Conservation (phyloP, 2,888 invertebrate genomes). For the Drosophila nr. fundita region DNA sequence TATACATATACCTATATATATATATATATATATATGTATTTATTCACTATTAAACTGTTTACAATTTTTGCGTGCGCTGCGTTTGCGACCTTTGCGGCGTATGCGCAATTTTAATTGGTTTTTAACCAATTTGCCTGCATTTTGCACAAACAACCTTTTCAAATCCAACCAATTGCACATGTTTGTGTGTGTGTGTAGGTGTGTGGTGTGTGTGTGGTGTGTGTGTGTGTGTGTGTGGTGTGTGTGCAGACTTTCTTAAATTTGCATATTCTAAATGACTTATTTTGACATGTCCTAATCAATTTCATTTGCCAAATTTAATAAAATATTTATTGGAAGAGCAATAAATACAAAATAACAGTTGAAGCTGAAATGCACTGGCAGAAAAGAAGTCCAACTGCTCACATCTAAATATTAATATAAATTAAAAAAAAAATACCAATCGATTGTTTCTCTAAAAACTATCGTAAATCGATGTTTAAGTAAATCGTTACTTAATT, state of each 20-base stretch:
- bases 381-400: background rate
- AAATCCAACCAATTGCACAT: slow-evolving; percentile 14
- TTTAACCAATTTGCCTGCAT: slow-evolving; percentile 78
- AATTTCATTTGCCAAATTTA: slow-evolving; percentile 27
- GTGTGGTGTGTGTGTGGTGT: slow-evolving; percentile 17
- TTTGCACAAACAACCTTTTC: slow-evolving; percentile 21
- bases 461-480: background rate
- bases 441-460: fast-evolving
- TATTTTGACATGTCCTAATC: slow-evolving; percentile 52
- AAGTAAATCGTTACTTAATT: background rate
- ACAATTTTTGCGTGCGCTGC: slow-evolving; percentile 30
- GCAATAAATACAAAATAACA: background rate
- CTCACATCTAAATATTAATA: background rate
- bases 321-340: background rate
- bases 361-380: background rate
- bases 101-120: slow-evolving; percentile 80
- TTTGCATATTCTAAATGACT: slow-evolving; percentile 53
- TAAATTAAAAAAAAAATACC: fast-evolving
- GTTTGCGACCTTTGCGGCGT: slow-evolving; percentile 42
- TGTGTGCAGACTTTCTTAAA: slow-evolving; percentile 42
- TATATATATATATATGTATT: background rate
- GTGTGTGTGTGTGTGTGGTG: slow-evolving; percentile 16
- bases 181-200: slow-evolving; percentile 1
- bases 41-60: slow-evolving; percentile 34
- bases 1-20: background rate